phyloP scores from a whole-genome alignment of 2,797 vertebrate species.

The Anableps anableps region DNA sequence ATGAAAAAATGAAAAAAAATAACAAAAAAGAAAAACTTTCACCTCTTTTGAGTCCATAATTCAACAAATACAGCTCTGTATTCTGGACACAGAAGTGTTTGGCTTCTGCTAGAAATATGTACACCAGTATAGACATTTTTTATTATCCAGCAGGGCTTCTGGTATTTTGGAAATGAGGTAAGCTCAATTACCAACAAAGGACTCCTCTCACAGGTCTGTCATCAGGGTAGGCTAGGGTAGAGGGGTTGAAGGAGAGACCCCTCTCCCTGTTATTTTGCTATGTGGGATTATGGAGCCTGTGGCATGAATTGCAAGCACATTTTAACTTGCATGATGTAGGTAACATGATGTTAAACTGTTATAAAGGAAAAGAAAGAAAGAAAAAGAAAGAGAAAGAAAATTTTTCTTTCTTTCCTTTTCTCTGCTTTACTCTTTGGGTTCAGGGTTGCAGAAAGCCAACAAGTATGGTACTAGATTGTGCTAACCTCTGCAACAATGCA shows the following conservation, averaged over 20 bases:
- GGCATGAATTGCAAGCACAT: slow-evolving; percentile 57
- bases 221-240: slow-evolving; percentile 65
- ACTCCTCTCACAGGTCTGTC: slow-evolving; percentile 76
- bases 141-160: slow-evolving; percentile 62
- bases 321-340: slow-evolving; percentile 39
- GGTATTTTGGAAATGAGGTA: slow-evolving; percentile 80
- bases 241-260: slow-evolving; percentile 65
- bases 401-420: background rate
- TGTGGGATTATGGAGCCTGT: slow-evolving; percentile 59
- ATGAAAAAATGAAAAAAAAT: slow-evolving; percentile 39
- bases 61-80: slow-evolving; percentile 60
- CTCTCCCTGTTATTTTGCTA: slow-evolving; percentile 60
- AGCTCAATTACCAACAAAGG: slow-evolving; percentile 77
- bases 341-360: slow-evolving; percentile 47
- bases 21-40: slow-evolving; percentile 54
- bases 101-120: slow-evolving; percentile 59
- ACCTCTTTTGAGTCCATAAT: slow-evolving; percentile 54
- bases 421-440: background rate
- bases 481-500: background rate
- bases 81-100: slow-evolving; percentile 54
- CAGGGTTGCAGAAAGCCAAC: background rate
- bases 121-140: slow-evolving; percentile 66
- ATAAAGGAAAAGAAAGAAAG: too few species aligned
- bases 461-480: background rate
- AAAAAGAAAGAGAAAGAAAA: too few species aligned